phyloP scores from a whole-genome alignment of 1,140 invertebrate species.

The Atta cephalotes region DNA sequence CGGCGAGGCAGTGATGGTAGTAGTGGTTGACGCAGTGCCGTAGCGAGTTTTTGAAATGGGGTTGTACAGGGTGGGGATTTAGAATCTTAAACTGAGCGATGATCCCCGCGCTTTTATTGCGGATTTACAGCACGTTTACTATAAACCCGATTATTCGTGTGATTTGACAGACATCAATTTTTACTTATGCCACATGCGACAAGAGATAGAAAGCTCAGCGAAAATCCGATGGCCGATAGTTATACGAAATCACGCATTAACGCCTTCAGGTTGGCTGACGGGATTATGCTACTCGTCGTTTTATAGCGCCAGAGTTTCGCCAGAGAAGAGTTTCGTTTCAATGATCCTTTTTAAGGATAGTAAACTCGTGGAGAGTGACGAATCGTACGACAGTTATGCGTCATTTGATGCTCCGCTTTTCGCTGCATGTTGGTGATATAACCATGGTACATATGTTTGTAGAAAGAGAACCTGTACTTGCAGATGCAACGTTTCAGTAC shows the following conservation, averaged over 20 bases:
- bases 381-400: not conserved
- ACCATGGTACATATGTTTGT: not conserved
- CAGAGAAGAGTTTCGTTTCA: not conserved
- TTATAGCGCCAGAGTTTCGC: conserved; percentile 36
- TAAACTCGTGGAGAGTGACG: not conserved
- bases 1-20: conserved; percentile 51
- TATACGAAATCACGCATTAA: conserved; percentile 29
- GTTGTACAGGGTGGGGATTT: conserved; percentile 43
- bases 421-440: not conserved
- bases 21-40: conserved; percentile 75
- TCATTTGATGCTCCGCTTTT: not conserved
- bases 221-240: not conserved
- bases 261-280: not conserved
- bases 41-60: conserved; percentile 57
- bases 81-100: conserved; percentile 29
- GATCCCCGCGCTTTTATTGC: conserved; percentile 54
- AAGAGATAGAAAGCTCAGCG: not conserved
- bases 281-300: not conserved
- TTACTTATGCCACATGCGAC: conserved; percentile 44
- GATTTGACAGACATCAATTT: conserved; percentile 64
- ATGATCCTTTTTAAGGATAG: not conserved
- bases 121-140: not conserved
- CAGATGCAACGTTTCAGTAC: conserved; percentile 36
- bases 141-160: conserved; percentile 65
- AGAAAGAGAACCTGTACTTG: conserved; percentile 5